These are phyloP conservation scores for Champsocephalus gunnari DNA, from an alignment of 2,797 vertebrate genomes.

Conservation along the genomic window DNA sequence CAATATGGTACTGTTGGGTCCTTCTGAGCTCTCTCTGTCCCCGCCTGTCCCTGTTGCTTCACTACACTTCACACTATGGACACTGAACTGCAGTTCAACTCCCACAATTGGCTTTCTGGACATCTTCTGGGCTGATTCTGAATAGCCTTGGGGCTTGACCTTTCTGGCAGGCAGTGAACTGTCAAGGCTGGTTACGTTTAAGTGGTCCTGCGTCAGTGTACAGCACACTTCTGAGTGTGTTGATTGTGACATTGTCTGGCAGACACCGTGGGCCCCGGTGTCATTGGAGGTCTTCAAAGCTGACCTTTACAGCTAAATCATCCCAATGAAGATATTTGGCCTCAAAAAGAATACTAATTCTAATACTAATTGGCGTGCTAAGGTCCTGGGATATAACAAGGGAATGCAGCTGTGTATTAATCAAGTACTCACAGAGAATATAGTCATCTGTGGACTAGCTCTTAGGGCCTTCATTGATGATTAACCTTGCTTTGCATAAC, in stretches of 20 bases:
- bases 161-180: slow-evolving; percentile 75
- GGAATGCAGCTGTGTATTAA: slow-evolving; percentile 35
- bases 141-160: slow-evolving; percentile 76
- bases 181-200: slow-evolving; percentile 76
- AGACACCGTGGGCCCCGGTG: slow-evolving; percentile 64
- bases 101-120: slow-evolving; percentile 63
- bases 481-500: slow-evolving; percentile 57
- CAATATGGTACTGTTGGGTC: slow-evolving; percentile 59
- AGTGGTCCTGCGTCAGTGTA: slow-evolving; percentile 64
- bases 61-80: slow-evolving; percentile 68
- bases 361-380: slow-evolving; percentile 24
- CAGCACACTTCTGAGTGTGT: slow-evolving; percentile 59
- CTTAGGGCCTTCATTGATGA: slow-evolving; percentile 50
- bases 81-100: slow-evolving; percentile 72
- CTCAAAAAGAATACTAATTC: slow-evolving; percentile 69
- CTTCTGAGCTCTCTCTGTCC: slow-evolving; percentile 63
- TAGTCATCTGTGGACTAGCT: slow-evolving; percentile 40
- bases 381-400: slow-evolving; percentile 23
- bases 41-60: slow-evolving; percentile 58
- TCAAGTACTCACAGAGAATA: slow-evolving; percentile 31
- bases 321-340: slow-evolving; percentile 68
- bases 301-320: slow-evolving; percentile 80
- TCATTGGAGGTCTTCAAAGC: slow-evolving; percentile 70
- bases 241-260: slow-evolving; percentile 75
- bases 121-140: slow-evolving; percentile 58